Conservation (phyloP, 2,888 invertebrate genomes). For the Idaea dimidiata region DNA sequence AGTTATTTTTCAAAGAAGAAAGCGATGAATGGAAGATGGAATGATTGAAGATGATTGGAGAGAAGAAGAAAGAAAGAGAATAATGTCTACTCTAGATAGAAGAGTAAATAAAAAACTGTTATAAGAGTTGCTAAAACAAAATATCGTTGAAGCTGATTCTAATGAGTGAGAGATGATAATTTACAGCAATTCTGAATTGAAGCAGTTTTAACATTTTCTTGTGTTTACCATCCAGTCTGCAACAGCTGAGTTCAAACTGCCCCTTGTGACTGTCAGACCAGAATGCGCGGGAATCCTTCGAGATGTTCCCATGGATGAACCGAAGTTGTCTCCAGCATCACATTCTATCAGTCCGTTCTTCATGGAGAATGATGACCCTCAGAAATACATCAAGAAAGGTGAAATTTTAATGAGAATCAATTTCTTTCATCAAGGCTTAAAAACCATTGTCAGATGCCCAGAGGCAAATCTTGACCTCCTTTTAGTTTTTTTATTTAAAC, state of each 20-base stretch:
- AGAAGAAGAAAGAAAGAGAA: conserved; percentile 17
- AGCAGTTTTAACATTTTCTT: neutral
- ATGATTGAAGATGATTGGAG: conserved; percentile 17
- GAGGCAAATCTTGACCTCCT: conserved; percentile 13
- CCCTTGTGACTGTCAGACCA: conserved; percentile 84
- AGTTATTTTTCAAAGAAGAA: conserved; percentile 36
- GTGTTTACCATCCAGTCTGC: conserved; percentile 75
- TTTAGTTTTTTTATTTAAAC: conserved; percentile 11
- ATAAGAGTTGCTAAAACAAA: neutral
- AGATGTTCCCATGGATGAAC: conserved; percentile 81
- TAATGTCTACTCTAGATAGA: neutral
- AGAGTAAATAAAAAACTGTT: conserved; percentile 30
- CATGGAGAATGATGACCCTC: conserved; percentile 82
- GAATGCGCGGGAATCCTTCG: conserved; percentile 84
- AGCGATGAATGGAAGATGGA: conserved; percentile 13
- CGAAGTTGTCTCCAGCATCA: conserved; percentile 80
- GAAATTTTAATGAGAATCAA: conserved; percentile 34
- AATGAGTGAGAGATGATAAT: conserved; percentile 1
- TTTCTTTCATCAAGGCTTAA: neutral
- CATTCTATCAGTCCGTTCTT: conserved; percentile 84
- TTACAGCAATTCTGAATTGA: neutral
- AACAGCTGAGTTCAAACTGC: conserved; percentile 85
- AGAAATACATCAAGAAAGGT: conserved; percentile 85
- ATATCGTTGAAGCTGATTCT: neutral
- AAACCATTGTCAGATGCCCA: neutral